phyloP scores from a whole-genome alignment of 1,140 invertebrate species.

The Holcopasites calliopsidis region DNA sequence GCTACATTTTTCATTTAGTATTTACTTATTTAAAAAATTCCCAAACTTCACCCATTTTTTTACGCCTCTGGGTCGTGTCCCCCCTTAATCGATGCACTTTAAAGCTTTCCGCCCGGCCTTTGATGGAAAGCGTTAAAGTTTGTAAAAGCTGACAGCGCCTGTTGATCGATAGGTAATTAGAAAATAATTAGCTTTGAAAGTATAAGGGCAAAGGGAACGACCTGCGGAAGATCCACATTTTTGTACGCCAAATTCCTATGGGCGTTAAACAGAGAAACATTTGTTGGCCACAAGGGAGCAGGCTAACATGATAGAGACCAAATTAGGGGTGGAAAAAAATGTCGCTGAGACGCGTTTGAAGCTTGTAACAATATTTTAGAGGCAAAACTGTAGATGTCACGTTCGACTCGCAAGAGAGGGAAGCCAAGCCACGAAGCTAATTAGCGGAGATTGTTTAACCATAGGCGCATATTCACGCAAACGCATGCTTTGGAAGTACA shows the following conservation, averaged over 20 bases:
- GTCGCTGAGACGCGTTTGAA: too few species aligned
- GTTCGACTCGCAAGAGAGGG: neutral
- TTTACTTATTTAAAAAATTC: too few species aligned
- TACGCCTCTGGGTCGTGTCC: too few species aligned
- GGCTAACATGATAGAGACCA: too few species aligned
- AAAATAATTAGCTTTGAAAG: neutral
- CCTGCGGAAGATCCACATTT: too few species aligned
- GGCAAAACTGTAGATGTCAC: neutral
- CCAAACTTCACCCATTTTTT: too few species aligned
- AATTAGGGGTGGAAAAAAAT: neutral
- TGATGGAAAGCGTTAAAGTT: neutral
- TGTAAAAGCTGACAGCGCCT: neutral
- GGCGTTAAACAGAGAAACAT: too few species aligned
- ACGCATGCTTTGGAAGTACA: conserved; percentile 29
- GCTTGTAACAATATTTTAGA: neutral
- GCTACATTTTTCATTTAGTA: too few species aligned
- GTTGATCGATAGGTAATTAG: neutral
- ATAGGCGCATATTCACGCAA: neutral
- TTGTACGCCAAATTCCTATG: too few species aligned
- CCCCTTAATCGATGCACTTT: conserved; percentile 24
- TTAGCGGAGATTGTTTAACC: conserved; percentile 19
- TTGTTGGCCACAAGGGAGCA: too few species aligned
- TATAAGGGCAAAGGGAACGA: neutral
- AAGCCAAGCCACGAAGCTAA: conserved; percentile 12
- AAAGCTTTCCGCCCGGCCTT: neutral